phyloP scores from a whole-genome alignment of 2,888 invertebrate genomes.

The Polymixis flavicincta region DNA sequence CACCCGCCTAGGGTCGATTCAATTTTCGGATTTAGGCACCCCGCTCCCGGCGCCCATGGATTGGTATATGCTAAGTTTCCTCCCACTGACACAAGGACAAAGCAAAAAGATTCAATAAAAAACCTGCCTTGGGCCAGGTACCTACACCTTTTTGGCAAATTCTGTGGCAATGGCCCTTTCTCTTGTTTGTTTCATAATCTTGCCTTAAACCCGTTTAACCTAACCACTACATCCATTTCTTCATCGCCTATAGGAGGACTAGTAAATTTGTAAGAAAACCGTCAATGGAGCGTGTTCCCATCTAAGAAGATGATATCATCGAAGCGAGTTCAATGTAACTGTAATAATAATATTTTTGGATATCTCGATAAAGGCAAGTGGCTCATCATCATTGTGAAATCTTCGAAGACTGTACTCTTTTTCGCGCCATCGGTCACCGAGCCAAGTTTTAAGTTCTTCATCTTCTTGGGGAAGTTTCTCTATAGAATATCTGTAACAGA shows the following conservation, averaged over 20 bases:
- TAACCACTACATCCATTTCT: neutral
- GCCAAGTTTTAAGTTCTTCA: conserved; percentile 90
- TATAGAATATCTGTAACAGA: conserved; percentile 89
- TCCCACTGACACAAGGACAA: neutral
- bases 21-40: too few species aligned
- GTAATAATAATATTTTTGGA: neutral
- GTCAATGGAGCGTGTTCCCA: neutral
- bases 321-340: neutral
- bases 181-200: conserved; percentile 6
- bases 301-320: conserved; percentile 7
- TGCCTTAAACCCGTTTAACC: conserved; percentile 9
- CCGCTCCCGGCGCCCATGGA: too few species aligned
- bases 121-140: neutral
- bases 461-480: conserved; percentile 91
- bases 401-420: conserved; percentile 92
- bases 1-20: too few species aligned
- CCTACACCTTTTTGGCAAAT: neutral
- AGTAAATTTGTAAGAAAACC: neutral
- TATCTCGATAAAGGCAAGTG: neutral
- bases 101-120: neutral
- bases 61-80: neutral
- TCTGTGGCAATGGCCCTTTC: conserved; percentile 17
- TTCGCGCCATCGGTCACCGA: conserved; percentile 92
- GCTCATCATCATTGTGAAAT: conserved; percentile 90
- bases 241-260: too few species aligned